These are phyloP conservation scores for Pyrocephalus nanus DNA, from an alignment of 2,797 vertebrate genomes.

Conservation along the genomic window DNA sequence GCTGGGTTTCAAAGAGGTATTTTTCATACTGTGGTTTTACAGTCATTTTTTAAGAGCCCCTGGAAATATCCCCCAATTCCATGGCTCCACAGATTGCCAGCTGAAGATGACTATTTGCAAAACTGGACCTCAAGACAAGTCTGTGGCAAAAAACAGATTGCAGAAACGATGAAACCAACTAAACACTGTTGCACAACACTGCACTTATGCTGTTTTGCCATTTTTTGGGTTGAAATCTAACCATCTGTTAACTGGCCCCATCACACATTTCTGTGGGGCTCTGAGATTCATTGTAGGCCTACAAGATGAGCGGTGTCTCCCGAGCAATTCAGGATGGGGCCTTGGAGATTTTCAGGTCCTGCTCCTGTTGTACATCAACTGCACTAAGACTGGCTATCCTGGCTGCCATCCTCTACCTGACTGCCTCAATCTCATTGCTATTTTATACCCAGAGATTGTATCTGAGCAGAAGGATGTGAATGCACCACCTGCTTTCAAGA, in stretches of 20 bases:
- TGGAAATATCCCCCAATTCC: not conserved
- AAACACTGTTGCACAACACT: not conserved
- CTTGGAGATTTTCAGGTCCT: not conserved
- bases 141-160: not conserved
- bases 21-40: not conserved
- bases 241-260: not conserved
- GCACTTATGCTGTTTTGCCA: not conserved
- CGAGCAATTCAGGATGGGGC: rapidly evolving
- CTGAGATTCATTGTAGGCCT: not conserved
- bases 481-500: not conserved
- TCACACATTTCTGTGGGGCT: not conserved
- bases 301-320: not conserved
- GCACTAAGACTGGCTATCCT: not conserved
- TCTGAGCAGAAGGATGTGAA: not conserved
- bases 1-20: not conserved
- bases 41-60: not conserved
- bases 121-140: not conserved
- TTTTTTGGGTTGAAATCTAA: not conserved
- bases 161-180: not conserved
- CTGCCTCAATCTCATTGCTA: not conserved
- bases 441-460: not conserved
- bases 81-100: rapidly evolving
- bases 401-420: not conserved
- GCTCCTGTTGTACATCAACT: not conserved
- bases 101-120: not conserved